Conservation (phyloP, 2,113 vertebrate genomes). For the Daphoenositta chrysoptera region DNA sequence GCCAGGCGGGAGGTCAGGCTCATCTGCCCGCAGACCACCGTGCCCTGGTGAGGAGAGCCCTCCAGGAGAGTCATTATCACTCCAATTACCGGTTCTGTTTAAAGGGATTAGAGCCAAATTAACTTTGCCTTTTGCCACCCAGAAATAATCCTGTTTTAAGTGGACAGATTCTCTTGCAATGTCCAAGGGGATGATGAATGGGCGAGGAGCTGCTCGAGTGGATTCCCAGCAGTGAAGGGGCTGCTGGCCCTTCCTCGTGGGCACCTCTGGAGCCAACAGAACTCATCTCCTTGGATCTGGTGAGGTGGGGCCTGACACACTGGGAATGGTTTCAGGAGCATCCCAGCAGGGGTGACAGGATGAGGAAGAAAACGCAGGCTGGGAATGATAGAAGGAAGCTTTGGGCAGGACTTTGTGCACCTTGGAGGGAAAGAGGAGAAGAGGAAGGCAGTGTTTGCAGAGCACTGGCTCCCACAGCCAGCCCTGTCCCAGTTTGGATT, state of each 20-base stretch:
- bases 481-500: background rate
- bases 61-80: conserved; percentile 43
- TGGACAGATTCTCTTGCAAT: conserved; percentile 19
- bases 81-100: conserved; percentile 67
- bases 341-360: background rate
- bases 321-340: background rate
- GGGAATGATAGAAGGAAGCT: fast-evolving
- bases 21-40: background rate
- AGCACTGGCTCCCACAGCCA: background rate
- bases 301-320: fast-evolving
- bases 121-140: conserved; percentile 64
- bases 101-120: conserved; percentile 71
- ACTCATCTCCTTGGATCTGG: background rate
- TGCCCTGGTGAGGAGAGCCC: background rate
- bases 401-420: background rate
- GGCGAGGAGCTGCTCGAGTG: fast-evolving
- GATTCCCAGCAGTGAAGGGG: fast-evolving
- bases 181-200: background rate
- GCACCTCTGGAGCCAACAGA: fast-evolving
- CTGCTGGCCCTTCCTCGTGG: fast-evolving
- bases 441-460: background rate
- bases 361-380: background rate
- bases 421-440: background rate
- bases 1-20: fast-evolving
- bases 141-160: conserved; percentile 66